Conservation (phyloP, 2,888 invertebrate genomes). For the Monopis laevigella region DNA sequence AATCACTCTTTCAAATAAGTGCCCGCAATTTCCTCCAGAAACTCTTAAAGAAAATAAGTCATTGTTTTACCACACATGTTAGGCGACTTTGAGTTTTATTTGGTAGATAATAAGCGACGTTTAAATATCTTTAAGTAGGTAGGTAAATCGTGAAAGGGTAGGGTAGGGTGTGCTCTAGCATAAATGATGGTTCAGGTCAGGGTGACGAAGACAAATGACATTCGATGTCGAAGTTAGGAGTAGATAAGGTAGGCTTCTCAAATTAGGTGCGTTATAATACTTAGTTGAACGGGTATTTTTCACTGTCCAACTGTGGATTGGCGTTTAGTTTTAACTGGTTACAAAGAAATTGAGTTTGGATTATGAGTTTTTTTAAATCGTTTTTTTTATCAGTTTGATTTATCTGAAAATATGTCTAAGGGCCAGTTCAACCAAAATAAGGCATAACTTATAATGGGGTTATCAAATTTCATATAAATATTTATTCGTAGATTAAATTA, state of each 20-base stretch:
- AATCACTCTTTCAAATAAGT: slow-evolving; percentile 44
- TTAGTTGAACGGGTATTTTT: slow-evolving; percentile 43
- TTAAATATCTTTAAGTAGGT: slow-evolving; percentile 15
- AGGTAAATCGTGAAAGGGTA: slow-evolving; percentile 26
- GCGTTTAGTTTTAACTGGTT: slow-evolving; percentile 56
- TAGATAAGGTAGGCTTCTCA: slow-evolving; percentile 64
- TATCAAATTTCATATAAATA: no score
- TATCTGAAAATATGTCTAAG: no score
- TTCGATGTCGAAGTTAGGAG: slow-evolving; percentile 61
- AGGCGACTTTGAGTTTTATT: slow-evolving; percentile 38
- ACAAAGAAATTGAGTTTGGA: slow-evolving; percentile 63
- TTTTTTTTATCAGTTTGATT: no score
- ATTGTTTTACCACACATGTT: slow-evolving; percentile 56
- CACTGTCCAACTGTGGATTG: slow-evolving; percentile 38
- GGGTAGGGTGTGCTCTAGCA: slow-evolving; percentile 68
- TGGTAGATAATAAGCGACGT: background rate
- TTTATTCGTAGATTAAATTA: no score
- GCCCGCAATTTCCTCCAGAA: slow-evolving; percentile 54
- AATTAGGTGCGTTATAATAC: slow-evolving; percentile 61
- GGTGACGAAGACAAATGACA: slow-evolving; percentile 68
- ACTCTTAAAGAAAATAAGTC: slow-evolving; percentile 37
- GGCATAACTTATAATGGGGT: no score
- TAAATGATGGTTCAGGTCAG: slow-evolving; percentile 64
- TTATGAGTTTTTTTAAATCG: no score
- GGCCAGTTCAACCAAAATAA: no score